Percentiles rank a stretch among this genome's conserved stretches.
These are phyloP conservation scores for Ivindomyrus marchei DNA, from an alignment of 2,113 vertebrate species.

Conservation along the genomic window DNA sequence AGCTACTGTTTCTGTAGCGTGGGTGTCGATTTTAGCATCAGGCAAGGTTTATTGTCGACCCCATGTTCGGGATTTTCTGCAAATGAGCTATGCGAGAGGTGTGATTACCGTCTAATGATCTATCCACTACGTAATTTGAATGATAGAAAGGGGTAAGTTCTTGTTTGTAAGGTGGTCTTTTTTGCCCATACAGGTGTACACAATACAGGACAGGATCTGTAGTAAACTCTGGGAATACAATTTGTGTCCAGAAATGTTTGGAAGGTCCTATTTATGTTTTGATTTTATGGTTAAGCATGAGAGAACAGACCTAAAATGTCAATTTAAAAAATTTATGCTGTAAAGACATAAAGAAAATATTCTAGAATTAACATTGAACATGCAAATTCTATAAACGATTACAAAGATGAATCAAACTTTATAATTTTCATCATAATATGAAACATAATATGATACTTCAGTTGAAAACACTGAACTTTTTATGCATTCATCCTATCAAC, in stretches of 20 bases:
- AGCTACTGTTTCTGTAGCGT: not conserved
- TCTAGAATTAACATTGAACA: not conserved
- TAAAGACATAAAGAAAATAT: not conserved
- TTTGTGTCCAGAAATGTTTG: not conserved
- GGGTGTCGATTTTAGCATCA: not conserved
- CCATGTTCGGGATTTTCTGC: not conserved
- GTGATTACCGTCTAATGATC: not conserved
- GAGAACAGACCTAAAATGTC: not conserved
- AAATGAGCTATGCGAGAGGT: not conserved
- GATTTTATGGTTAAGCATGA: not conserved
- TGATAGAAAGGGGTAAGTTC: not conserved
- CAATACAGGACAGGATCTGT: not conserved
- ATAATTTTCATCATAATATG: not conserved
- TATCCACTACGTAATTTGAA: not conserved
- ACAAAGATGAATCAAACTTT: not conserved
- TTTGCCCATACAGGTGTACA: not conserved
- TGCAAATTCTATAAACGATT: not conserved
- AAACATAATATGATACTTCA: not conserved
- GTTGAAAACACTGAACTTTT: not conserved
- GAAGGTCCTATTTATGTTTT: not conserved
- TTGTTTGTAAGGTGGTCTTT: not conserved
- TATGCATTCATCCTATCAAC: not conserved
- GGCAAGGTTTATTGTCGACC: not conserved
- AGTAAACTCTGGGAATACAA: not conserved
- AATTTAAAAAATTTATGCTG: not conserved